phyloP scores from a whole-genome alignment of 1,140 invertebrate genomes.

The Tenebrio molitor region DNA sequence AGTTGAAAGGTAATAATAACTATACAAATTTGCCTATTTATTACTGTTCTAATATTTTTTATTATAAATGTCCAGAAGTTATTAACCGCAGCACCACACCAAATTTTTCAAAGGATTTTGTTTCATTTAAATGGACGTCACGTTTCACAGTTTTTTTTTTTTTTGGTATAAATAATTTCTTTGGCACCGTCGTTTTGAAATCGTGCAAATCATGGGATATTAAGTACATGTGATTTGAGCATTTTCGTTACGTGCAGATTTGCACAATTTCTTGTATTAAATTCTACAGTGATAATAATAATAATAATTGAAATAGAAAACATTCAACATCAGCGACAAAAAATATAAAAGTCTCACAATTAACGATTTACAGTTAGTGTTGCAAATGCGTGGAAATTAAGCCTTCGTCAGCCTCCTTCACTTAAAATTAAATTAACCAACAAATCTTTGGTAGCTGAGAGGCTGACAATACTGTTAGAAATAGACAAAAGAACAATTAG shows the following conservation, averaged over 20 bases:
- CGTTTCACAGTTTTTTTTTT: conserved; percentile 54
- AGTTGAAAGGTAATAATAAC: conserved; percentile 51
- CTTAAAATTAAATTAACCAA: background rate
- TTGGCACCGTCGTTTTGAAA: conserved; percentile 53
- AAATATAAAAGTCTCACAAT: conserved; percentile 42
- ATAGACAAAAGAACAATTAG: conserved; percentile 1
- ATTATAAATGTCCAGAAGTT: conserved; percentile 41
- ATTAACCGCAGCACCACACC: conserved; percentile 61
- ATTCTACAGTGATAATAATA: background rate
- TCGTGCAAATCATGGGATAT: conserved; percentile 30
- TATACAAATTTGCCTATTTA: conserved; percentile 54
- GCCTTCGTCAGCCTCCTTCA: background rate
- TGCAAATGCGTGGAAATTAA: conserved; percentile 27
- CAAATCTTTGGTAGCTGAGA: conserved; percentile 4
- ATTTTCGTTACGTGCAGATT: conserved; percentile 15
- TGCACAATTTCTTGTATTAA: conserved; percentile 27
- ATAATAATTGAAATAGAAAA: background rate
- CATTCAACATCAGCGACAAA: conserved; percentile 31
- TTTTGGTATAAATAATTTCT: conserved; percentile 45
- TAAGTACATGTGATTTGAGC: conserved; percentile 11
- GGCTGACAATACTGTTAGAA: conserved; percentile 24
- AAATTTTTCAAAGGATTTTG: conserved; percentile 52
- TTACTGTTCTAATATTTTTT: conserved; percentile 47
- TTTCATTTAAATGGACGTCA: conserved; percentile 59
- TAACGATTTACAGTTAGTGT: conserved; percentile 19